phyloP scores from a whole-genome alignment of 2,797 vertebrate genomes.

The Thamnophis elegans region DNA sequence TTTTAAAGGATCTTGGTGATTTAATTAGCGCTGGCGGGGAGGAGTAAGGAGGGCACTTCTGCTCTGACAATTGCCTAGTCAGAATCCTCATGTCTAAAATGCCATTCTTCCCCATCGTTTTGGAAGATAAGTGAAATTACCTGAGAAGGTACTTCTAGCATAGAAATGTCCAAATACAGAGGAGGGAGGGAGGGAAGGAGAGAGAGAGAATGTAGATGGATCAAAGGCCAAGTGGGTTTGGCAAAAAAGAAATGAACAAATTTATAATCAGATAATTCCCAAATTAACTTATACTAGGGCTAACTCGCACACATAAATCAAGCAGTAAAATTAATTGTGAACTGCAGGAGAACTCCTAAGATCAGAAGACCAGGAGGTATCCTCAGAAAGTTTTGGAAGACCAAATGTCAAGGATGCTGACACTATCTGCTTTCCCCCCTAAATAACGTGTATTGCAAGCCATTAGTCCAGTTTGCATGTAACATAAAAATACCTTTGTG shows the following conservation, averaged over 20 bases:
- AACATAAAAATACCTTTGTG: background rate
- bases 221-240: background rate
- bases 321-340: background rate
- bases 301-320: background rate
- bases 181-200: too few species aligned
- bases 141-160: constrained; percentile 46
- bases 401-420: background rate
- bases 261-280: background rate
- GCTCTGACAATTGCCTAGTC: constrained; percentile 2
- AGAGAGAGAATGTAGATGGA: too few species aligned
- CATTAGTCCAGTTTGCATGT: background rate
- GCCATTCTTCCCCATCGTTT: background rate
- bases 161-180: background rate
- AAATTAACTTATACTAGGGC: background rate
- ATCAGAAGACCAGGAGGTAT: background rate
- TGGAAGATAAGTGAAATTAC: background rate
- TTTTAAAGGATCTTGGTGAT: constrained; percentile 42
- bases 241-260: background rate
- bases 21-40: constrained; percentile 23
- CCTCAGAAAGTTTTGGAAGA: background rate
- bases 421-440: background rate
- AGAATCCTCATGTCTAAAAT: background rate
- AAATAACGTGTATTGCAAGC: background rate
- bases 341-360: background rate
- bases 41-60: background rate